Evolutionary conservation across 1,140 invertebrate genomes (phyloP), one percentile per base, ranked within the genome.

Genomic region (Subanguina moxae): DNA sequence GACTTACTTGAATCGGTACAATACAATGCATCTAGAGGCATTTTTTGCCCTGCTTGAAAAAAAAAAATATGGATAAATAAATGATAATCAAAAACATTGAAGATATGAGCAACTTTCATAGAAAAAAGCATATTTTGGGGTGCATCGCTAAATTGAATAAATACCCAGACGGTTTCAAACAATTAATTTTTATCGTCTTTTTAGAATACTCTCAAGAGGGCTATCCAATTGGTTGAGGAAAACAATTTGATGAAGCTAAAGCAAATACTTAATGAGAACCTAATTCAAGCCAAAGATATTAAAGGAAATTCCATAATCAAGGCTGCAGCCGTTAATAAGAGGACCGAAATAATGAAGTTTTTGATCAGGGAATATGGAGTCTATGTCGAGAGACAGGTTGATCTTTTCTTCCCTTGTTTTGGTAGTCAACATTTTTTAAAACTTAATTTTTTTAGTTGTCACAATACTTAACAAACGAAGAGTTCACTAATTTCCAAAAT

Each of bases 221-320:
- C 58, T 5, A 61, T 61, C 13, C 28, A 61, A 25, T n/a, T 61
- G 38, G 58, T 61, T 19, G 58, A 61, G 28, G 38, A 32, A 1
- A 28, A 43, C 28, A 43, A 61, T 30, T 43, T 61, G 19, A 19
- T 21, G 28, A 32, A 30, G 21, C 38, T 61, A 30, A 61, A 30
- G 38, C n/a, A 61, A 32, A 21, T 61, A 19, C 19, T 61, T n/a
- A 61, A 61, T 21, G 58, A 61, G 28, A 21, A 43, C 38, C 58
- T 61, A 8, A 30, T 61, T 21, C 58, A 61, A 30, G 58, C 58
- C 27, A 61, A 61, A 43, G 58, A 61, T 28, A 28, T 61, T 25
- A 61, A 61, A 30, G 58, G 58, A 3, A 61, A 61, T n/a, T 61
- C 58, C 58, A 61, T 61, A 21, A 43, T 61, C 58, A 61, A 61